Base-by-base conservation (phyloP, 2,113 vertebrate genomes). In the Grantiella picta region DNA sequence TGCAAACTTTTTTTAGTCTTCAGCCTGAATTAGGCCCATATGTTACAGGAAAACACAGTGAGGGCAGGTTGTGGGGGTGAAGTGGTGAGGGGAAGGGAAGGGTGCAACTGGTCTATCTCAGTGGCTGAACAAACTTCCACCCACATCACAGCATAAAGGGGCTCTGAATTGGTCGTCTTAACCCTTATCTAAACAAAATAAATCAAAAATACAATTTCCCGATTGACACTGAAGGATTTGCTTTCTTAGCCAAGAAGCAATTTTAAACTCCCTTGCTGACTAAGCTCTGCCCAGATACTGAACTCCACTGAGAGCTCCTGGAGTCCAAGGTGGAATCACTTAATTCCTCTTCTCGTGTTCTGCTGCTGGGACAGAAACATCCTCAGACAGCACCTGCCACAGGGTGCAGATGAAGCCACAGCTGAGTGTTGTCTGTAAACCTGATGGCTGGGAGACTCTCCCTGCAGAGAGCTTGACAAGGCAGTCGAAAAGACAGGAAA, bases 21-120 rank as follows among this genome's bases (percentile, higher is more conserved):
- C 95, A 87, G 91, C 94, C 96, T 98, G 98, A 98, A 98, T 98
- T 97, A 97, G 96, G 97, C 96, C 97, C 98, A 98, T 96, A 98
- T 98, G 97, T 98, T 97, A 81, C 92, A 92, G 94, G 84, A 92
- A 91, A 95, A 94, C 11, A 31, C 8, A 2, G 94, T 56, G 86
- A 96, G 93, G 60, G 92, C 66, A 81, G 49, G 35, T 54, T 80
- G 49, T 31, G 54, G 47, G 66, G 92, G 68, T 23, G 71, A 47
- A 40, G 78, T 14, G 45, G 56, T 2, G 70, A 82, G 69, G 50
- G 76, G 54, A 92, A 85, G 65, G 50, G 66, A 45, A 85, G 68
- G 50, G 66, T 38, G 31, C 25, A 75, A 95, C 95, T 85, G 88
- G 85, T 85, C 90, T 93, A 82, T 94, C 91, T 96, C 96, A 92